Evolutionary conservation across 2,113 vertebrate genomes (phyloP), one percentile per base, ranked within the genome.

Genomic region (Agelaius tricolor): DNA sequence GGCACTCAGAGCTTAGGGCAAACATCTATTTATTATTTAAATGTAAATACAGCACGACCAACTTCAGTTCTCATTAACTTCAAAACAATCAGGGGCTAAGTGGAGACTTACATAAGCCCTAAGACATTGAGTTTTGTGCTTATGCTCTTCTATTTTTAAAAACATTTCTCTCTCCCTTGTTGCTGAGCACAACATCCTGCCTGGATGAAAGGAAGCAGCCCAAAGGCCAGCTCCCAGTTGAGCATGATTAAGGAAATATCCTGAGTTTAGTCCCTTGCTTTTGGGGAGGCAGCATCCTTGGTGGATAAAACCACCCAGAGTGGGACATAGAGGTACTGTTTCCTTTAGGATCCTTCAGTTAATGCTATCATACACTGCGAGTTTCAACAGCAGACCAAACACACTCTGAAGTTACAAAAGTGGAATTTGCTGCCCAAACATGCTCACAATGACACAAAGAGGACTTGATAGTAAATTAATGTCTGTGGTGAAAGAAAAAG

Each of bases 21-120:
- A 87, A 41, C 76, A 83, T 87, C 93, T 90, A 91, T 92, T 95
- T 96, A 80, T 90, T 84, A 94, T 86, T 94, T 74, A 90, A 94
- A 96, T 86, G 82, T 96, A 97, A 97, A 96, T 71, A 94, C 88
- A 86, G 85, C 59, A 77, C 30, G 68, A 92, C 44, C 75, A 66
- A 63, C 90, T 78, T 95, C 90, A 86, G 76, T 72, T 80, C 92
- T 47, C 57, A 15, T 88, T 85, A 90, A 41, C 52, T 57, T 92
- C 90, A 63, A 62, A 91, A 91, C 80, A 80, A 80, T 11, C 47
- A 27, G 3, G 23, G 51, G 75, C 87, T 86, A 80, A 93, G 85
- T 18, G 31, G 39, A 47, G 23, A 47, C 79, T 80, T 96, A 77
- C 31, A 0, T 49, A 96, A 96, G 75, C 58, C 75, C 67, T 44